phyloP scores from a whole-genome alignment of 2,888 invertebrate species.

The Orchesella flavescens region DNA sequence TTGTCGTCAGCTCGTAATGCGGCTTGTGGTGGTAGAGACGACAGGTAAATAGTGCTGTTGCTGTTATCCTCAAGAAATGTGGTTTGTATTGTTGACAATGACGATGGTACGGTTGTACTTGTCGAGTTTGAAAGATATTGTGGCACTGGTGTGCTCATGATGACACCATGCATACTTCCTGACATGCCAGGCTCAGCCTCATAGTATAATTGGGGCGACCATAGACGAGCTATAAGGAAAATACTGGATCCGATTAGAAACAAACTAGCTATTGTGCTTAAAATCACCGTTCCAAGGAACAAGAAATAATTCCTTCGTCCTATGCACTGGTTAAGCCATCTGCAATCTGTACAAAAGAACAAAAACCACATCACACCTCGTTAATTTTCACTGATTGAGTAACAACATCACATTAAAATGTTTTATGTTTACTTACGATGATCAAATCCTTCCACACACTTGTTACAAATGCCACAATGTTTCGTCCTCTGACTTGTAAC shows the following conservation, averaged over 20 bases:
- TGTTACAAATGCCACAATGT: slow-evolving; percentile 97
- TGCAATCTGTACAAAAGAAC: slow-evolving; percentile 95
- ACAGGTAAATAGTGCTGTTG: neutral
- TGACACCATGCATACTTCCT: neutral
- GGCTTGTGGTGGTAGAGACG: slow-evolving; percentile 6
- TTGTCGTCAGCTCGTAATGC: neutral
- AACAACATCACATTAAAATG: too few species aligned
- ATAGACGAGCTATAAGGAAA: slow-evolving; percentile 73
- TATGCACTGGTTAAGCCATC: slow-evolving; percentile 98
- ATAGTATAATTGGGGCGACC: slow-evolving; percentile 36
- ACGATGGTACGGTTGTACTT: neutral
- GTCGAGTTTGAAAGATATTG: neutral
- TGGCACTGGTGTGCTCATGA: neutral
- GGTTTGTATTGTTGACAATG: slow-evolving; percentile 9
- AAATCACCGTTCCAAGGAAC: slow-evolving; percentile 86
- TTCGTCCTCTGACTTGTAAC: slow-evolving; percentile 86
- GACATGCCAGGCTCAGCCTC: neutral
- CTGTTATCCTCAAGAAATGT: slow-evolving; percentile 20
- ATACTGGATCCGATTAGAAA: slow-evolving; percentile 82
- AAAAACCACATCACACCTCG: too few species aligned
- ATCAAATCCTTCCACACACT: slow-evolving; percentile 90
- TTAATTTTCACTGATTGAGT: neutral
- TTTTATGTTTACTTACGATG: slow-evolving; percentile 86
- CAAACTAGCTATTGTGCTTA: slow-evolving; percentile 83
- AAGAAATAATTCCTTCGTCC: slow-evolving; percentile 91